Base-by-base conservation (phyloP, 2,888 invertebrate species). In the Trypoxylon attenuatum region DNA sequence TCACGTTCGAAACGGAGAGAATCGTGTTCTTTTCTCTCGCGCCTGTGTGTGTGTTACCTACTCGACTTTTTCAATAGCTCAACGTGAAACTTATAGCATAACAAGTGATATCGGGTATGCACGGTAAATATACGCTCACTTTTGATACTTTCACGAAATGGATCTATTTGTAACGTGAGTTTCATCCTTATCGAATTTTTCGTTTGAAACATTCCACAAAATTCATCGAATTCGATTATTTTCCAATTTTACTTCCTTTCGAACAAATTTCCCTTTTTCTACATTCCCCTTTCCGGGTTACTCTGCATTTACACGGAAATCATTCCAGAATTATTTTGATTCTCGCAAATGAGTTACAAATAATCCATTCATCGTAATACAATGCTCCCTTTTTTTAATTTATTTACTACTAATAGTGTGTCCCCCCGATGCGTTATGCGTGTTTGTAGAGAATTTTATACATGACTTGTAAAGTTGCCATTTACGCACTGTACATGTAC, bases 401-500 rank as follows among this genome's bases (percentile, higher is more conserved):
- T 57, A 47, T 13, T n/a, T 19, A 25, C n/a, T 15, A 51, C 15
- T 19, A 55, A 52, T 18, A 49, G n/a, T n/a, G n/a, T n/a, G n/a
- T n/a, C n/a, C n/a, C 19, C 8, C 47, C 19, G 19, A 59, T 47
- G 39, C 45, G 38, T 64, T 56, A 42, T 63, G 53, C 41, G 53
- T 55, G 38, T 62, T 49, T 50, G 50, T 63, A 69, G 54, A 62
- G 46, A 60, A 62, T 73, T 75, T 77, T 77, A 63, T 76, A 78
- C 53, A 56, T 61, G 61, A 78, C 66, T 46, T 56, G 67, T 71
- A 69, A 78, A 55, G 77, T 73, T 77, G 70, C 69, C 70, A 72
- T 72, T 71, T 74, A 63, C 42, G 63, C 39, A 51, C 60, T 57
- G 49, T 52, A 62, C 52, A 53, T 54, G 59, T 70, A 39, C 58